Evolutionary conservation across 2,113 vertebrate genomes (phyloP), one percentile per base, ranked within the genome.

Genomic region (Hemiprocne comata): DNA sequence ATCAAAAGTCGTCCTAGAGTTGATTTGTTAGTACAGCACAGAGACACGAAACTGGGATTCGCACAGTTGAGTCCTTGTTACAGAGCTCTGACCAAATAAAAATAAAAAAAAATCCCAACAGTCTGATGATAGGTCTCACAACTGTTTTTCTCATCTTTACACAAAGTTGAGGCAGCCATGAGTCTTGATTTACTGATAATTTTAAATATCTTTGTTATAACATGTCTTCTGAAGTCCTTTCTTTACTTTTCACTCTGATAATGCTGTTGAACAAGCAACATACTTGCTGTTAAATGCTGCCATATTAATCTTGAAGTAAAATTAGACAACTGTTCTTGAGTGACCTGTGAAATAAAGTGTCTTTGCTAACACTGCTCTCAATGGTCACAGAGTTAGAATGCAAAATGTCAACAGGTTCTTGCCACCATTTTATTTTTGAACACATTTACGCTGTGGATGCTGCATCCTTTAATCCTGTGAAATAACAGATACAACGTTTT

Each of bases 381-480:
- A 48, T 18, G 26, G 74, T 58, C 85, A 79, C 73, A 75, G 85
- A 75, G 86, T 75, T 72, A 85, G 55, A 94, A 77, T 8, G 73
- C 50, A 72, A 73, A 89, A 85, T 9, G 17, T 2, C 1, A 85
- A 82, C 31, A 55, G 28, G 13, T 57, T 89, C 46, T 93, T 85
- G 90, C 91, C 96, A 96, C 95, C 96, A 95, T 96, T 94, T 92
- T 95, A 95, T 96, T 97, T 97, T 97, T 97, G 94, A 96, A 97
- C 67, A 77, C 26, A 40, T 90, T 85, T 55, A 89, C 74, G 91
- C 76, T 58, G 80, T 4, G 17, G 87, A 97, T 95, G 94, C 84
- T 96, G 92, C 89, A 95, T 95, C 95, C 87, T 87, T 94, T 58
- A 89, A 80, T 62, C 91, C 76, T 93, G 65, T 11, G 86, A 93